These are phyloP conservation scores for Bellardia bayeri DNA, from an alignment of 2,888 invertebrate genomes.

Conservation along the genomic window DNA sequence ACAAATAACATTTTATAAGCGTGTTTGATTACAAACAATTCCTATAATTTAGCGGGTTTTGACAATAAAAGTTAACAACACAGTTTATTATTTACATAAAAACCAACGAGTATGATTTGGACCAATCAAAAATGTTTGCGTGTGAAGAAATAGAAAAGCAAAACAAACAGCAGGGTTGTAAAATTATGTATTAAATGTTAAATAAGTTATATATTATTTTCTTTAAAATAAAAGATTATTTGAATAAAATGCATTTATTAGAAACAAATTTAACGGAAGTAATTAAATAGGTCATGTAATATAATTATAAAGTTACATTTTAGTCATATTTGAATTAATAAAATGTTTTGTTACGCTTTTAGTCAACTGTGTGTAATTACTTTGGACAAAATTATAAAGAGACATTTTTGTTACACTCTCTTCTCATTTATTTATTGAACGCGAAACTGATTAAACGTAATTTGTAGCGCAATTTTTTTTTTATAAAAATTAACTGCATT, in stretches of 20 bases:
- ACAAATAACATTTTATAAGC: no score
- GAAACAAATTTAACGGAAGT: not conserved
- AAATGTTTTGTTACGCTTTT: not conserved
- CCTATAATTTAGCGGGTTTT: no score
- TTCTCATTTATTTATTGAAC: conserved; percentile 69
- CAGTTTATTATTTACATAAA: not conserved
- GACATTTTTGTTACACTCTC: not conserved
- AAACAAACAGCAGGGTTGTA: conserved; percentile 22
- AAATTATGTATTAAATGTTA: not conserved
- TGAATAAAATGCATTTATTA: not conserved
- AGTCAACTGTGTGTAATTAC: conserved; percentile 30
- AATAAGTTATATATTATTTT: not conserved
- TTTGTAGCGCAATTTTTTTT: conserved; percentile 1
- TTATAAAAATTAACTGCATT: conserved; percentile 42
- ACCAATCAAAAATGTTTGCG: conserved; percentile 78
- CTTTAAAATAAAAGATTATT: not conserved
- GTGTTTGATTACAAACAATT: no score
- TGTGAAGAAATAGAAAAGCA: conserved; percentile 41
- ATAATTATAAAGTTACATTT: not conserved
- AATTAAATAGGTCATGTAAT: not conserved
- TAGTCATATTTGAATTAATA: not conserved
- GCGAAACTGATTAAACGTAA: conserved; percentile 11
- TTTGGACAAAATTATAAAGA: conserved; percentile 44
- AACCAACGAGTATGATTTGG: conserved; percentile 75
- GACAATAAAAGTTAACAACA: not conserved